Percentiles rank a stretch among this genome's conserved stretches.
phyloP scores from a whole-genome alignment of 2,113 vertebrate genomes.

The Eptesicus fuscus region DNA sequence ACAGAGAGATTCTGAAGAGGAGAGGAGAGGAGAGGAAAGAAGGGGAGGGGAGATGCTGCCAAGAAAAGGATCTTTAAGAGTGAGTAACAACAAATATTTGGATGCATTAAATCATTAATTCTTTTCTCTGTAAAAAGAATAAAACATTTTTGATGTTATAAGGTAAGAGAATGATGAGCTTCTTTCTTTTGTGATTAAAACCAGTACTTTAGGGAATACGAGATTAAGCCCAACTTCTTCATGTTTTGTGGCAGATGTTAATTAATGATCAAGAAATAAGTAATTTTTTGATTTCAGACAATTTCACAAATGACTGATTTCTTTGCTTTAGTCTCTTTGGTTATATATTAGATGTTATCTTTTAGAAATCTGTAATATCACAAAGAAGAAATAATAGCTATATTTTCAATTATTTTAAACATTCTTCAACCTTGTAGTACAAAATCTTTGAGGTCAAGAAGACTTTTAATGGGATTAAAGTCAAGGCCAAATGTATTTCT shows the following conservation, averaged over 20 bases:
- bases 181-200: neutral
- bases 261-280: neutral
- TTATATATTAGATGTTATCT: neutral
- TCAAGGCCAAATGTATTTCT: neutral
- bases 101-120: neutral
- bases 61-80: neutral
- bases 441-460: neutral
- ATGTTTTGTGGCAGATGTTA: neutral
- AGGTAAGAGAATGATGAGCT: neutral
- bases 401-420: neutral
- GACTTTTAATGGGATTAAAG: neutral
- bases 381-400: neutral
- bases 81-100: neutral
- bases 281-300: neutral
- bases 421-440: neutral
- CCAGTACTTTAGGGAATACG: neutral
- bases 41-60: neutral
- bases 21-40: neutral
- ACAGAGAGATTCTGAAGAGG: neutral
- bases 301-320: conserved; percentile 9
- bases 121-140: neutral
- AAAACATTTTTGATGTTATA: neutral
- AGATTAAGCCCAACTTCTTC: neutral
- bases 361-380: neutral
- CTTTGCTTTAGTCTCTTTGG: neutral